Percentiles rank a stretch among this genome's conserved stretches.
phyloP scores from a whole-genome alignment of 2,888 invertebrate species.

The Bombylius discolor region DNA sequence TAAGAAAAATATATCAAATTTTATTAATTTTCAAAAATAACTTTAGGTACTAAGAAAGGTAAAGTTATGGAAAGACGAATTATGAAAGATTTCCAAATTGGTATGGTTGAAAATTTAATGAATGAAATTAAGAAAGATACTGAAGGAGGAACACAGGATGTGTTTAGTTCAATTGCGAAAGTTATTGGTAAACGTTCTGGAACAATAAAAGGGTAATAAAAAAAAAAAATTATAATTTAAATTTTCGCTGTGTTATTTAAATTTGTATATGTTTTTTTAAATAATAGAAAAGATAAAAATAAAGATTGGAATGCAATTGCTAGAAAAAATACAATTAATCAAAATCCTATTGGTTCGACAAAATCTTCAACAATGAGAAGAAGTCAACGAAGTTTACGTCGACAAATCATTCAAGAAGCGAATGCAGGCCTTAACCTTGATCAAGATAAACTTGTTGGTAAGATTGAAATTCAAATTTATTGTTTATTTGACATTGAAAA shows the following conservation, averaged over 20 bases:
- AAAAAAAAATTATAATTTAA: not conserved
- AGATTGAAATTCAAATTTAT: conserved; percentile 13
- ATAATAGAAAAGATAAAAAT: conserved; percentile 23
- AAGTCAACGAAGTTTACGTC: conserved; percentile 57
- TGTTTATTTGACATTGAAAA: not conserved
- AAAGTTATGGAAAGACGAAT: conserved; percentile 76
- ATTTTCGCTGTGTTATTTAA: no score
- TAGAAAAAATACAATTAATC: conserved; percentile 50
- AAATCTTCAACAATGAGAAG: conserved; percentile 51
- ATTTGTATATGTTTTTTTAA: not conserved
- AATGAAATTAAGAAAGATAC: conserved; percentile 52
- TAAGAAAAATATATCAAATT: not conserved
- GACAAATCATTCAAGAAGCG: conserved; percentile 55
- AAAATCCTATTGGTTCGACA: conserved; percentile 68
- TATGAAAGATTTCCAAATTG: conserved; percentile 81
- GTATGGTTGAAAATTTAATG: conserved; percentile 70
- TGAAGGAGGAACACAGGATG: conserved; percentile 58
- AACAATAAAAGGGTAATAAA: conserved; percentile 23
- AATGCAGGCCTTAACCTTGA: conserved; percentile 48
- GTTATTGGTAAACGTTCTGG: conserved; percentile 53
- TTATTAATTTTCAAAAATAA: conserved; percentile 37
- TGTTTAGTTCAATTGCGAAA: conserved; percentile 71
- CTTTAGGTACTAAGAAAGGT: conserved; percentile 50
- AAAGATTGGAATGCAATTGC: conserved; percentile 80
- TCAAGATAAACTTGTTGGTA: conserved; percentile 58